Percentiles rank a stretch among this genome's conserved stretches.
Evolutionary conservation across 2,888 invertebrate species (phyloP).

Genomic region (Drosophila rellima): DNA sequence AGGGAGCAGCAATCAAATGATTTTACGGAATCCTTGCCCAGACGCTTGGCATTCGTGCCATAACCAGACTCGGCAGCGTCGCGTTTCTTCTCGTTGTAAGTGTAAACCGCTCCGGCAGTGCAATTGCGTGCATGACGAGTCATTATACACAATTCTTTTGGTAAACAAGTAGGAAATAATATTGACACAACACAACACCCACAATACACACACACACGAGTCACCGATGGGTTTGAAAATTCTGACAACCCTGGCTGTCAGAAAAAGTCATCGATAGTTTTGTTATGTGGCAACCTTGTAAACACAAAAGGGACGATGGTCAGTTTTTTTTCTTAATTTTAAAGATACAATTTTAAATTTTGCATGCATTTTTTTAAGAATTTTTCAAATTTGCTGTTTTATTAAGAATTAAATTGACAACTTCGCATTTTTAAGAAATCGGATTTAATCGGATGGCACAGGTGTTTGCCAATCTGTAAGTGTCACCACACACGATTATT

Average conservation of each 20-base stretch:
- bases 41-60: constrained; percentile 90
- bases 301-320: too few species aligned
- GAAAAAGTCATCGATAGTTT: too few species aligned
- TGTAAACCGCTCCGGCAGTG: constrained; percentile 99
- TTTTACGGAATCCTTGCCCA: constrained; percentile 91
- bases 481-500: constrained; percentile 1
- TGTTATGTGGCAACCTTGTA: too few species aligned
- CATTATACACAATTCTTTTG: constrained; percentile 87
- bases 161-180: not conserved
- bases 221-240: too few species aligned
- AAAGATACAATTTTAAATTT: too few species aligned
- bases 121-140: constrained; percentile 99
- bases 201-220: too few species aligned
- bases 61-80: constrained; percentile 98
- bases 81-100: constrained; percentile 98
- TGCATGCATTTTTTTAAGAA: too few species aligned
- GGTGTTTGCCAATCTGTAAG: not conserved
- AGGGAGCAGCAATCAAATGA: constrained; percentile 99
- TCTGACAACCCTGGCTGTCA: too few species aligned
- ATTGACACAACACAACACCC: too few species aligned
- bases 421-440: not conserved
- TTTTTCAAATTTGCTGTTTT: too few species aligned
- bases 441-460: not conserved
- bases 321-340: too few species aligned
- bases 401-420: not conserved